Evolutionary conservation across 2,797 vertebrate species (phyloP).

Genomic region (Platyrinchus mystaceus): DNA sequence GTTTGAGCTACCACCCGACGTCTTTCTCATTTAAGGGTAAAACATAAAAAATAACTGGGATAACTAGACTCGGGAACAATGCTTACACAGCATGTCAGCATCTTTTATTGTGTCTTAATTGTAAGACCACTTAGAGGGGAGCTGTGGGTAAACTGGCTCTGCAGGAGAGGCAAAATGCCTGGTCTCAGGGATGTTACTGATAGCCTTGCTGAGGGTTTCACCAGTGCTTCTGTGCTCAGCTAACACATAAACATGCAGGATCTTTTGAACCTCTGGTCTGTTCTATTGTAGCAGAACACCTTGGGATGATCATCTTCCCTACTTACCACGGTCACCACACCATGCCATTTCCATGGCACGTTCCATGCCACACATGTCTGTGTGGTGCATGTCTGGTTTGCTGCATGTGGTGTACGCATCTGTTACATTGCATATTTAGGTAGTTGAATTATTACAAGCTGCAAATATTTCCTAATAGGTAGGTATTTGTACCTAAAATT

Average conservation of each 20-base stretch:
- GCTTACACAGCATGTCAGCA: conserved; percentile 71
- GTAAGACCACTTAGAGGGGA: conserved; percentile 22
- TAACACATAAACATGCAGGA: background rate
- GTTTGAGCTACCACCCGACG: conserved; percentile 80
- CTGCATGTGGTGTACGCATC: background rate
- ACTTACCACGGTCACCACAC: background rate
- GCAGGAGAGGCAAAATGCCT: background rate
- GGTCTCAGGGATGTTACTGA: background rate
- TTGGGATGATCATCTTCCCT: background rate
- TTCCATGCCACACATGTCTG: background rate
- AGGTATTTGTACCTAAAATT: background rate
- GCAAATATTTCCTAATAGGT: background rate
- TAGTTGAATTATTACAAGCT: background rate
- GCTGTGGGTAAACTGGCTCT: background rate
- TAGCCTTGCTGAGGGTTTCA: background rate
- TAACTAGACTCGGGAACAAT: conserved; percentile 68
- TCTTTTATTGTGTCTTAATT: conserved; percentile 69
- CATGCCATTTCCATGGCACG: background rate
- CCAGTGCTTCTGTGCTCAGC: background rate
- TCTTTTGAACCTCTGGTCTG: background rate
- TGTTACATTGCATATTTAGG: background rate
- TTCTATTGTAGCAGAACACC: background rate
- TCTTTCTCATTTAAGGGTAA: conserved; percentile 73
- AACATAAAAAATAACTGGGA: conserved; percentile 77
- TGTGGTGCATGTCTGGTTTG: background rate